phyloP scores from a whole-genome alignment of 2,113 vertebrate genomes.

The Limanda limanda region DNA sequence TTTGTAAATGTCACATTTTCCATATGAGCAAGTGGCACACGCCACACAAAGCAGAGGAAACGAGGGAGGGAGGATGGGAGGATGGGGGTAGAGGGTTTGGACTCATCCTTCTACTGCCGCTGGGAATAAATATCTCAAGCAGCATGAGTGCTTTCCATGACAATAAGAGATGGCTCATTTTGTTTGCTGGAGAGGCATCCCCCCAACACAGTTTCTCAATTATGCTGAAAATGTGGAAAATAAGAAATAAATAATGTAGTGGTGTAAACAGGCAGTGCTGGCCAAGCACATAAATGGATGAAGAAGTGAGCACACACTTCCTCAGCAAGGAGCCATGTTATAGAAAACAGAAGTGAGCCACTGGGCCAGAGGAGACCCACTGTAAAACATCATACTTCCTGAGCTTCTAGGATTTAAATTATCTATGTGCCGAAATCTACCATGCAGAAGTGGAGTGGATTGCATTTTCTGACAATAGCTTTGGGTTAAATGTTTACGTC shows the following conservation, averaged over 20 bases:
- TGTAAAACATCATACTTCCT: constrained; percentile 17
- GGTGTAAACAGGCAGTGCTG: constrained; percentile 11
- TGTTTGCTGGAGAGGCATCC: constrained; percentile 31
- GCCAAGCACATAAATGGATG: constrained; percentile 6
- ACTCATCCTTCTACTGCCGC: constrained; percentile 24
- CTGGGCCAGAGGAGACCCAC: constrained; percentile 4
- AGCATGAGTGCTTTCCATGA: constrained; percentile 45
- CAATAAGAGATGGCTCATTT: constrained; percentile 36
- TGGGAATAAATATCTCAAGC: constrained; percentile 41
- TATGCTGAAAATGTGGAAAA: constrained; percentile 54
- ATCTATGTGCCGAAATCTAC: neutral
- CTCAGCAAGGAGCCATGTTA: neutral
- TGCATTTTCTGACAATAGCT: neutral
- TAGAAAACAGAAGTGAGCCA: neutral
- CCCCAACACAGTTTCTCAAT: constrained; percentile 47
- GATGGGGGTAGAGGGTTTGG: neutral
- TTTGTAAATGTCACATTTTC: constrained; percentile 61
- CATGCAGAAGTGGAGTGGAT: neutral
- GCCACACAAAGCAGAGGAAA: constrained; percentile 23
- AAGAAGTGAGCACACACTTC: neutral
- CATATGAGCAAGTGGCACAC: constrained; percentile 26
- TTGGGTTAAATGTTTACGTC: neutral
- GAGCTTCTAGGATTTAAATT: constrained; percentile 12
- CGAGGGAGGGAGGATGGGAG: neutral
- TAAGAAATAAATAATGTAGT: constrained; percentile 22